These are phyloP conservation scores for Aporophyla lueneburgensis DNA, from an alignment of 2,888 invertebrate species.

Conservation along the genomic window DNA sequence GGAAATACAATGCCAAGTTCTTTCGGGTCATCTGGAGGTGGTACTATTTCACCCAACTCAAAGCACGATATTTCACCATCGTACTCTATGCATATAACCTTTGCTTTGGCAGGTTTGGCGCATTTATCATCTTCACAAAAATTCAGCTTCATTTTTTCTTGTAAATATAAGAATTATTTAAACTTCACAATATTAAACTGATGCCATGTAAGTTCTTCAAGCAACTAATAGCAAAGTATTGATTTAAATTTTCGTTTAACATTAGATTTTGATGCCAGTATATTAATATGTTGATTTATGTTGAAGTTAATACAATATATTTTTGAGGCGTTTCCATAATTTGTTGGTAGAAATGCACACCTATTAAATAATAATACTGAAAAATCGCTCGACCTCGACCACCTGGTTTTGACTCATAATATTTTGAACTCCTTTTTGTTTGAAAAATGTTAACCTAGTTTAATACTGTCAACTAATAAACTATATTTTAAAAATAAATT, in stretches of 20 bases:
- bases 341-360: background rate
- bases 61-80: constrained; percentile 45
- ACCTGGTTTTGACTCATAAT: constrained; percentile 25
- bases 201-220: background rate
- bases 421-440: constrained; percentile 25
- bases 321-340: background rate
- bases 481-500: background rate
- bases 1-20: constrained; percentile 48
- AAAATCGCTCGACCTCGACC: constrained; percentile 21
- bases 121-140: constrained; percentile 25
- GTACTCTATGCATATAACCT: constrained; percentile 38
- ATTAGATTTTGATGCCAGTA: background rate
- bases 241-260: background rate
- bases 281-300: background rate
- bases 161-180: background rate
- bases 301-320: background rate
- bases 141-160: constrained; percentile 37
- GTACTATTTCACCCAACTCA: constrained; percentile 35
- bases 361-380: background rate
- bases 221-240: background rate
- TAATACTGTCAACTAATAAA: constrained; percentile 14
- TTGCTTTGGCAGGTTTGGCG: constrained; percentile 11
- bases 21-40: constrained; percentile 26
- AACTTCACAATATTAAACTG: background rate
- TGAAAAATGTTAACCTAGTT: background rate